Conservation (phyloP, 1,140 invertebrate species). For the Halictus rubicundus region DNA sequence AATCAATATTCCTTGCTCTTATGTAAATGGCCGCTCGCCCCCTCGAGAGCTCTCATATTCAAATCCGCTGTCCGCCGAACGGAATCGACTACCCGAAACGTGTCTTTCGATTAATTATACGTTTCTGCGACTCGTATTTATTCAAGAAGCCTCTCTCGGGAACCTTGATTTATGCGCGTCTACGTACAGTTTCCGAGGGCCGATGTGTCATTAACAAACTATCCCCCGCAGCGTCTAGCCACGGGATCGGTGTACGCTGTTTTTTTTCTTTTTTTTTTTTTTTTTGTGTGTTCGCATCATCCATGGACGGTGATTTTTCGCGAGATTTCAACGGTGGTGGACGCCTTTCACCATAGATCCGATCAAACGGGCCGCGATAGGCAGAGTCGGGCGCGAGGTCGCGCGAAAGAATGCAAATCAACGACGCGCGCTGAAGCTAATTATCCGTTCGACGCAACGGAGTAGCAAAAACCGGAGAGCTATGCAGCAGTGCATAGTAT, state of each 20-base stretch:
- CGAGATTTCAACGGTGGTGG: slow-evolving; percentile 15
- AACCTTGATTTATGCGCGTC: background rate
- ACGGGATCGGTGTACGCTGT: no score
- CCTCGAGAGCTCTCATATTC: no score
- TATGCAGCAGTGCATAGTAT: no score
- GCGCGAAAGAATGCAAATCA: slow-evolving; percentile 38
- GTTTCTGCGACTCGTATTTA: background rate
- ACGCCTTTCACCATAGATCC: slow-evolving; percentile 38
- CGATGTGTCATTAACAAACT: slow-evolving; percentile 37
- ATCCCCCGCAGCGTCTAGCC: background rate
- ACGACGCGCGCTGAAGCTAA: slow-evolving; percentile 34
- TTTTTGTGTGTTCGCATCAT: background rate
- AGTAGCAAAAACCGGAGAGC: no score
- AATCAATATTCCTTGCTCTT: no score
- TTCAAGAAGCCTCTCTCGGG: background rate
- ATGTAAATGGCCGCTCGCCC: no score
- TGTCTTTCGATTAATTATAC: slow-evolving; percentile 3
- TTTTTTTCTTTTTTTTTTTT: no score
- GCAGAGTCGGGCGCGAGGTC: background rate
- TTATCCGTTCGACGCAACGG: slow-evolving; percentile 28
- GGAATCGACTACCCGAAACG: background rate
- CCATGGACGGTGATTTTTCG: background rate
- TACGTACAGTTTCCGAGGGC: background rate
- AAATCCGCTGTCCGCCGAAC: background rate
- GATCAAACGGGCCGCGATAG: slow-evolving; percentile 1